These are phyloP conservation scores for Petrosia ficiformis DNA, from an alignment of 37 sponge, comb jelly and placozoan genomes.

Conservation along the genomic window DNA sequence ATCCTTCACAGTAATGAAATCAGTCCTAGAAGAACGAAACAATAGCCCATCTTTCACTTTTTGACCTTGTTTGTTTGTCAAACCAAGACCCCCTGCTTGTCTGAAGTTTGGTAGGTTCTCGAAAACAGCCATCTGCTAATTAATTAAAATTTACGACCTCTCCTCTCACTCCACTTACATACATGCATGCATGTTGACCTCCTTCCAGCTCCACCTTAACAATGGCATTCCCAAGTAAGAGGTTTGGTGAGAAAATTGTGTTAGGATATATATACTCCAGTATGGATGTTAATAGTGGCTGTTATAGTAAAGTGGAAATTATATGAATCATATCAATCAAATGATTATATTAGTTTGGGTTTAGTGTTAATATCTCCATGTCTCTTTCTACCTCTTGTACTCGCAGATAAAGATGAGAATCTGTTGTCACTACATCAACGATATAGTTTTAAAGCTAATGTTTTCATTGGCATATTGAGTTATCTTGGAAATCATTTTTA, in stretches of 20 bases:
- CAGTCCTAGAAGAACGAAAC: slow-evolving; percentile 75
- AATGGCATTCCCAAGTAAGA: slow-evolving; percentile 35
- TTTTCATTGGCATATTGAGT: slow-evolving; percentile 36
- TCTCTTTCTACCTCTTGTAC: slow-evolving; percentile 20
- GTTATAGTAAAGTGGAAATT: slow-evolving; percentile 25
- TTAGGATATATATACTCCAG: slow-evolving; percentile 36
- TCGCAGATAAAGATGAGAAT: slow-evolving; percentile 36
- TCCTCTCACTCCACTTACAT: too few relatives aligned
- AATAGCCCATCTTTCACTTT: slow-evolving; percentile 58
- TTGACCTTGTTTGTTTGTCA: slow-evolving; percentile 29
- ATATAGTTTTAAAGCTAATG: slow-evolving; percentile 56
- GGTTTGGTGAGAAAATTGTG: slow-evolving; percentile 42
- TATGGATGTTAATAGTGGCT: slow-evolving; percentile 45
- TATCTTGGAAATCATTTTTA: slow-evolving; percentile 63
- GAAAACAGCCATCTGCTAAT: slow-evolving; percentile 40
- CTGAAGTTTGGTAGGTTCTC: slow-evolving; percentile 81
- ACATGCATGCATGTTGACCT: too few relatives aligned
- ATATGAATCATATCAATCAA: slow-evolving; percentile 40
- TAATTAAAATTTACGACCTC: too few relatives aligned
- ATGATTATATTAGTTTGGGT: slow-evolving; percentile 36
- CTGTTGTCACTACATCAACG: slow-evolving; percentile 17
- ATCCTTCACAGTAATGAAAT: slow-evolving; percentile 65
- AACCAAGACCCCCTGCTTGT: slow-evolving; percentile 57
- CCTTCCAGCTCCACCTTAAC: too few relatives aligned
- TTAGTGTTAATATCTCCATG: slow-evolving; percentile 26